Conservation (phyloP, 1,140 invertebrate species). For the Pseudomyrmex flavicornis region DNA sequence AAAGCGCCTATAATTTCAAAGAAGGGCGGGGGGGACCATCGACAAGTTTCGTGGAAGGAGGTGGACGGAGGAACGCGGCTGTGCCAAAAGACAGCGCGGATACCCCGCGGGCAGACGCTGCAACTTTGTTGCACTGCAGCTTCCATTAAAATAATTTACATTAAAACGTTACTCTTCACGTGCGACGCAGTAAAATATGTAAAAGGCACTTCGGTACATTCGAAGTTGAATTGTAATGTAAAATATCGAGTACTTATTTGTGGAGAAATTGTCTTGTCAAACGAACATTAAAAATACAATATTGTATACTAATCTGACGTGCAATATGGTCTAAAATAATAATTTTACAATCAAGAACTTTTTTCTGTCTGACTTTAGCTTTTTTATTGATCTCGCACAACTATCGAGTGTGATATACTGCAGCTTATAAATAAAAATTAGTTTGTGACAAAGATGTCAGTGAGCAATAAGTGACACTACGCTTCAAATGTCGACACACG, state of each 20-base stretch:
- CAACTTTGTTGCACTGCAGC: constrained; percentile 28
- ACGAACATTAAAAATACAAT: constrained; percentile 3
- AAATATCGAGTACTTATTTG: too few species aligned
- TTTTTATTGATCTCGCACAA: constrained; percentile 38
- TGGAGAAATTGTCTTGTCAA: too few species aligned
- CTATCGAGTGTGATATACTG: constrained; percentile 23
- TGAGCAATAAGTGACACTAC: constrained; percentile 22
- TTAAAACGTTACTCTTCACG: constrained; percentile 22
- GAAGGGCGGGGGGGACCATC: background rate
- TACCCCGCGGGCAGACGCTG: constrained; percentile 11
- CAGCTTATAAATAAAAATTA: constrained; percentile 14
- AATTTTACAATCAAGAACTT: background rate
- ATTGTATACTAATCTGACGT: background rate
- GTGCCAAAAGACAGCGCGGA: constrained; percentile 57
- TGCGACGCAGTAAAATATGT: constrained; percentile 6
- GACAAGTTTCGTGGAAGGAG: background rate
- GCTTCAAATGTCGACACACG: constrained; percentile 25
- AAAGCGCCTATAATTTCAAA: constrained; percentile 65
- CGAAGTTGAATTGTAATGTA: too few species aligned
- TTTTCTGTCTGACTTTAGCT: constrained; percentile 31
- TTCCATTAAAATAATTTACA: constrained; percentile 14
- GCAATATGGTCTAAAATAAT: background rate
- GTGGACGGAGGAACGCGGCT: constrained; percentile 44
- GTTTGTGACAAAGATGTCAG: constrained; percentile 29
- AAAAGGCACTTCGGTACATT: background rate